phyloP scores from a whole-genome alignment of 2,113 vertebrate genomes.

The Ictalurus punctatus region DNA sequence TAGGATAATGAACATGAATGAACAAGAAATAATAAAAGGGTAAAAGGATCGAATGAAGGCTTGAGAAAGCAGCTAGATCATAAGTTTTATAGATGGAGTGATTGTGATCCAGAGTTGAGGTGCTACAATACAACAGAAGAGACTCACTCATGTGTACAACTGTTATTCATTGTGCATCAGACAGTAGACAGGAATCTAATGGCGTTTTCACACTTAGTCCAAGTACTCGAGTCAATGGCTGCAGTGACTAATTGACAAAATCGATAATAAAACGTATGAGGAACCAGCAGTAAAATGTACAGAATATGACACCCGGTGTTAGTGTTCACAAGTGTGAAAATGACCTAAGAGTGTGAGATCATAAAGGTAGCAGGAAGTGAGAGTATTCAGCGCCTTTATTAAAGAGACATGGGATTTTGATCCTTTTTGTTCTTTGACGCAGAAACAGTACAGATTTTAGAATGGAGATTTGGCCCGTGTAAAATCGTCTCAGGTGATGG shows the following conservation, averaged over 20 bases:
- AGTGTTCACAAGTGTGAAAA: no score
- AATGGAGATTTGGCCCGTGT: not conserved
- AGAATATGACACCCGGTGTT: not conserved
- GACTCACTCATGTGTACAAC: no score
- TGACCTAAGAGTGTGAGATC: no score
- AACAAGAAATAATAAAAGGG: no score
- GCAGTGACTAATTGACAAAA: not conserved
- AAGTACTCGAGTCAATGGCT: not conserved
- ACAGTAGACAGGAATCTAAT: not conserved
- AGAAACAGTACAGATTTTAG: no score
- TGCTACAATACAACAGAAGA: no score
- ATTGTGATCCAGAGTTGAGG: no score
- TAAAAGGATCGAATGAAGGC: no score
- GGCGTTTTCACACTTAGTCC: not conserved
- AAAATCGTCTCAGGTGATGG: not conserved
- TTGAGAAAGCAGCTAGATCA: no score
- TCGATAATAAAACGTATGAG: not conserved
- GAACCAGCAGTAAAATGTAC: not conserved
- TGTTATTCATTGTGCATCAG: no score
- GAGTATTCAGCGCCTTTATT: no score
- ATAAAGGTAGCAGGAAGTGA: not conserved
- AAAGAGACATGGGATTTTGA: not conserved
- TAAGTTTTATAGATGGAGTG: no score
- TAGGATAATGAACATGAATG: not conserved
- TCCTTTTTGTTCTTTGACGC: not conserved